Conservation (phyloP, 2,113 vertebrate genomes). For the Saguinus imperator region DNA sequence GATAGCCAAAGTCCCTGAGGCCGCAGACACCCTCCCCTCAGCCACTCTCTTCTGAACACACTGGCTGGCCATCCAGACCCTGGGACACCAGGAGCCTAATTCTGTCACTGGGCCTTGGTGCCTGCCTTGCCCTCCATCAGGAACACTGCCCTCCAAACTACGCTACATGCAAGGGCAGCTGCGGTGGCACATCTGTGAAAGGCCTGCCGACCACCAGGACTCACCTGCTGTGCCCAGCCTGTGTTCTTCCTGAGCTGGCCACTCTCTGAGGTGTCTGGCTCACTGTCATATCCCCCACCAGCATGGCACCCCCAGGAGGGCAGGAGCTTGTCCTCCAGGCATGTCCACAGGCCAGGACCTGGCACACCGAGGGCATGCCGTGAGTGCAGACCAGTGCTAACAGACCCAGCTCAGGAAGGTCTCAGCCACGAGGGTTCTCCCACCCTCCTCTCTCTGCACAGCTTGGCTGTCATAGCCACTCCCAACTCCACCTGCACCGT, state of each 20-base stretch:
- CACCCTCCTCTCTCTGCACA: not conserved
- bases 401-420: too few relatives aligned
- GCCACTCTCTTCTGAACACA: not conserved
- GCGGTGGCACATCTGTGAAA: not conserved
- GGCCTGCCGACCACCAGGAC: not conserved
- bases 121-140: rapidly evolving
- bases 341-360: not conserved
- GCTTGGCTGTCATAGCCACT: too few relatives aligned
- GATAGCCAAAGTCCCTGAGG: not conserved
- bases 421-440: not conserved
- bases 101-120: not conserved
- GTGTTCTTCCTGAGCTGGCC: not conserved
- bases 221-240: not conserved
- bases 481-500: not conserved
- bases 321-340: not conserved
- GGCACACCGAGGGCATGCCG: not conserved
- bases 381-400: not conserved
- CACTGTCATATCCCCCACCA: not conserved
- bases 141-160: not conserved
- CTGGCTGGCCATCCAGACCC: not conserved
- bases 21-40: not conserved
- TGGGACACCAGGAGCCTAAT: too few relatives aligned
- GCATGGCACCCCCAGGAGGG: not conserved
- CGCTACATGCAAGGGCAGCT: not conserved
- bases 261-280: not conserved